A percentile compares a stretch with the other conserved stretches of the same genome.
Evolutionary conservation across 2,888 invertebrate genomes (phyloP).

Genomic region (Callyntrura sp.): DNA sequence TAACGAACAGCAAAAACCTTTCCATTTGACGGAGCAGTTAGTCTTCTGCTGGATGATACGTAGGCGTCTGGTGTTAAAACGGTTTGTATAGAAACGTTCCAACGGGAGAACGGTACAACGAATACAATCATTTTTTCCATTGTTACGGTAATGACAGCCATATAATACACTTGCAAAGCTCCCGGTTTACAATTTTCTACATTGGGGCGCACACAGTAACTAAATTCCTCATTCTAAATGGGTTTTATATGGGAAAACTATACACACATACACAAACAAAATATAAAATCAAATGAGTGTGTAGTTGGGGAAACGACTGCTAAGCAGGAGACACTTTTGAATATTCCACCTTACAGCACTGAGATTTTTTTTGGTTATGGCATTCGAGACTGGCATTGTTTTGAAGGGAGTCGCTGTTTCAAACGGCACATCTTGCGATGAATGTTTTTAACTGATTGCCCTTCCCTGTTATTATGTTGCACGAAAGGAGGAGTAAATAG

Average conservation of each 20-base stretch:
- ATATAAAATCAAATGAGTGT: background rate
- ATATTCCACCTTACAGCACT: background rate
- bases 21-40: background rate
- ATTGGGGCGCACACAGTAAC: background rate
- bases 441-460: slow-evolving; percentile 58
- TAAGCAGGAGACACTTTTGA: slow-evolving; percentile 15
- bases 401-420: slow-evolving; percentile 8
- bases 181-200: background rate
- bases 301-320: background rate
- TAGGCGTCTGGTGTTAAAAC: slow-evolving; percentile 29
- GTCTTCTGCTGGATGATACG: background rate
- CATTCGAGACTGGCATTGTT: background rate
- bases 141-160: slow-evolving; percentile 33
- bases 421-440: slow-evolving; percentile 42
- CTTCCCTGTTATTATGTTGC: slow-evolving; percentile 63
- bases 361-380: background rate
- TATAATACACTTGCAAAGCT: slow-evolving; percentile 48
- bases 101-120: background rate
- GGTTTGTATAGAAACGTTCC: background rate
- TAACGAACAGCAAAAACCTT: background rate
- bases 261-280: too few relatives aligned
- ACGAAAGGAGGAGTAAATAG: slow-evolving; percentile 67
- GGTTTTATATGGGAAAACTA: background rate
- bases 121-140: slow-evolving; percentile 28
- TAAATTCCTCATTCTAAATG: too few relatives aligned